Evolutionary conservation across 1,140 invertebrate species (phyloP), one percentile per base, ranked within the genome.

Genomic region (Listronotus oregonensis): DNA sequence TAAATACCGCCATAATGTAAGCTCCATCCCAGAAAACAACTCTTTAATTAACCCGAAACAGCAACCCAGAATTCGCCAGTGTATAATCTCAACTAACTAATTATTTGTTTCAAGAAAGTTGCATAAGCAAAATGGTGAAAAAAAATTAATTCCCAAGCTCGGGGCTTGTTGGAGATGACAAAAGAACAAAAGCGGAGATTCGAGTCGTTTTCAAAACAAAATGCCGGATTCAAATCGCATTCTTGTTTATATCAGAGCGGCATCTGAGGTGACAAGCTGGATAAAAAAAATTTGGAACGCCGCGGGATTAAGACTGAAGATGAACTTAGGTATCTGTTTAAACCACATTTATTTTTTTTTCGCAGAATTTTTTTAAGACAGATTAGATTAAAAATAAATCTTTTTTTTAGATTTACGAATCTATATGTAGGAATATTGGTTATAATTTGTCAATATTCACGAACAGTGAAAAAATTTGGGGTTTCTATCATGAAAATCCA

Each of bases 121-220:
- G 40, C 11, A 56, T 66, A 27, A 49, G 15, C n/a, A 47, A 55
- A 27, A 50, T 65, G 64, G 34, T 66, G 42, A 37, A 56, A 32
- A 55, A n/a, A 60, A 12, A 55, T 66, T 11, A 66, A 66, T 40
- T 61, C 43, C 12, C 57, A 66, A 37, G 64, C 64, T 10, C 14
- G 15, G 14, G 40, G 46, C 9, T 27, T 66, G 32, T 32, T 66
- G 42, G 46, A 60, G 21, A 44, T 56, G 57, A 61, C 64, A 17
- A 46, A 66, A 32, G 18, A 47, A 17, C 64, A 61, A 32, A 58
- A 49, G 49, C 47, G 18, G 10, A 51, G 18, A 34, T 62, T 43
- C n/a, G 49, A 62, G n/a, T 10, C 57, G 57, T 37, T 14, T 12
- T 42, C 3, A 21, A 8, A 14, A n/a, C 31, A 39, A 63, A 44